Evolutionary conservation across 2,888 invertebrate genomes (phyloP).

Genomic region (Hoplodrina blanda): DNA sequence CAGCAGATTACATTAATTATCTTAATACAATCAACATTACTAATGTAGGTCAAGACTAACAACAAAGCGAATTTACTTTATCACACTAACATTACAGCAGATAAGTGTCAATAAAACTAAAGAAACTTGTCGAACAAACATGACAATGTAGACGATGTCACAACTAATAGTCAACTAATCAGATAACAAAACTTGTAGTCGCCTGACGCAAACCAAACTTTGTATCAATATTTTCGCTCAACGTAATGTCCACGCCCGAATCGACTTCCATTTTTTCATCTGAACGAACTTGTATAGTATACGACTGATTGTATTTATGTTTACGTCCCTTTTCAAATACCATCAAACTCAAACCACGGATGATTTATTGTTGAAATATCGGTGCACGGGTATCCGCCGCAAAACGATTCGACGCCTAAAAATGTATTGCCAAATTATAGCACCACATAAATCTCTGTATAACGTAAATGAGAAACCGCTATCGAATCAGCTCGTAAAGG

Average conservation of each 20-base stretch:
- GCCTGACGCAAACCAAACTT: slow-evolving; percentile 45
- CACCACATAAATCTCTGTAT: slow-evolving; percentile 65
- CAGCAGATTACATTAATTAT: neutral
- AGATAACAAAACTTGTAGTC: slow-evolving; percentile 59
- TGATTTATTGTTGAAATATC: slow-evolving; percentile 79
- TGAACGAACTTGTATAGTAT: slow-evolving; percentile 53
- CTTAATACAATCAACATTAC: slow-evolving; percentile 10
- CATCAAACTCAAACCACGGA: slow-evolving; percentile 71
- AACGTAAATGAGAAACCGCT: slow-evolving; percentile 59
- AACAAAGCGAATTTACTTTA: slow-evolving; percentile 45
- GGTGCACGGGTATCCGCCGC: slow-evolving; percentile 59
- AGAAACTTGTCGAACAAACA: slow-evolving; percentile 48
- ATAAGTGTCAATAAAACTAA: slow-evolving; percentile 61
- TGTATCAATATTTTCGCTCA: slow-evolving; percentile 54
- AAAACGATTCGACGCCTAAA: slow-evolving; percentile 67
- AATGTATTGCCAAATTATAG: slow-evolving; percentile 65
- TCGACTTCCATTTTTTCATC: slow-evolving; percentile 57
- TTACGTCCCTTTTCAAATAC: slow-evolving; percentile 72
- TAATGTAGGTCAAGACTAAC: slow-evolving; percentile 20
- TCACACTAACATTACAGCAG: slow-evolving; percentile 48
- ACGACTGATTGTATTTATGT: slow-evolving; percentile 65
- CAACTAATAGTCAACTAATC: slow-evolving; percentile 65
- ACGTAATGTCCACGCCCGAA: slow-evolving; percentile 38
- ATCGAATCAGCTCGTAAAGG: slow-evolving; percentile 61
- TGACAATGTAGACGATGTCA: slow-evolving; percentile 60